Conservation (phyloP, 2,113 vertebrate genomes). For the Nyctibius bracteatus region DNA sequence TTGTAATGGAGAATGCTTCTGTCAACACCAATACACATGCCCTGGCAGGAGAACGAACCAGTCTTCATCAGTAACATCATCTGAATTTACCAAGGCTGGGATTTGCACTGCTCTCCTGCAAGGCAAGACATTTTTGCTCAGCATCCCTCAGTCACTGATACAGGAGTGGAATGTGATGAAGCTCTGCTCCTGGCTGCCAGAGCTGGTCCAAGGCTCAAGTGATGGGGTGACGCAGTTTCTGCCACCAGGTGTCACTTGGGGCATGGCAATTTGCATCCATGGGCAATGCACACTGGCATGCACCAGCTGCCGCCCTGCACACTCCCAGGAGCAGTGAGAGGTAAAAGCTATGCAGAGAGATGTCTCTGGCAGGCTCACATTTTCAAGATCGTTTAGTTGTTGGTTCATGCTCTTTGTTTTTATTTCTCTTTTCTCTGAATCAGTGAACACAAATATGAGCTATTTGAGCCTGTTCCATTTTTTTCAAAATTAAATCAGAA, state of each 20-base stretch:
- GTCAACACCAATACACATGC: fast-evolving
- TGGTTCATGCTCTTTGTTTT: background rate
- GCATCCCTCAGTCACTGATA: background rate
- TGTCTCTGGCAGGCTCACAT: background rate
- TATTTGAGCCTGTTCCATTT: background rate
- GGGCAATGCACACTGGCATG: background rate
- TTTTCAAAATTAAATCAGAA: background rate
- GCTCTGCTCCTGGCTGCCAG: background rate
- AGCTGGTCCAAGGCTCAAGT: background rate
- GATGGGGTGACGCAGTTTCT: background rate
- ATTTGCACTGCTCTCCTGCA: background rate
- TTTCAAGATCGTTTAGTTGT: background rate
- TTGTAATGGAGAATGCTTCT: background rate
- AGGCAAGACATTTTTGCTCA: background rate
- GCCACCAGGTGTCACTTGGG: slow-evolving; percentile 40
- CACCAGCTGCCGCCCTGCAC: too few species aligned
- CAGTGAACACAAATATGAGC: background rate
- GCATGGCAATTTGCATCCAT: background rate
- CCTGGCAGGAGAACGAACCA: background rate
- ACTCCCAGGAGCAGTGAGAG: fast-evolving
- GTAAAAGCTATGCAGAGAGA: background rate
- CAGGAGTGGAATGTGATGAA: background rate
- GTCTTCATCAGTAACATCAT: background rate
- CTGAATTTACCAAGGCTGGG: background rate
- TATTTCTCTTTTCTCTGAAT: background rate